Base-by-base conservation (phyloP, 23 tunicate genomes). In the Ciona savignyi region DNA sequence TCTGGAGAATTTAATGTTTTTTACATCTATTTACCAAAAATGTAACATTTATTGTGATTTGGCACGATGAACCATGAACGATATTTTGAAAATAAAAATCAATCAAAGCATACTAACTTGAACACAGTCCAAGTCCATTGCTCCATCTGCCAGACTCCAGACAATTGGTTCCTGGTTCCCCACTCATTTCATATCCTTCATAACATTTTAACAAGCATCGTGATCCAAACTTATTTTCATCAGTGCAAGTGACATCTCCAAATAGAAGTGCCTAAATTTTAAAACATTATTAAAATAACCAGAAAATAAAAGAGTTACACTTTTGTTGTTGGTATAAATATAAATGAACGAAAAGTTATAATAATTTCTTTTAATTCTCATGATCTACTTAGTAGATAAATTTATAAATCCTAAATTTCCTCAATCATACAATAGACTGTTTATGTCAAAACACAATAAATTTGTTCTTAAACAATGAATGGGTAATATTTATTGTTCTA, bases 181-280 rank as follows among this genome's bases (percentile, higher is more conserved):
- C 96, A 33, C 77, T 74, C 29, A 73, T 67, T 34, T 78, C 77
- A 33, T 82, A 78, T 56, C 96, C 96, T 26, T 73, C 70, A 33
- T 34, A 70, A 60, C 96, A 89, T 3, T 66, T 30, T 3, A 89
- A 73, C 19, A 42, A 28, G 64, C 96, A 89, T 30, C 29, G 68
- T 1, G 96, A 89, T 9, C 77, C 81, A 34, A 82, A 75, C 34
- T 73, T 83, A 67, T 89, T 89, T 66, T 80, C 88, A 35, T 77
- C 73, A 22, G 88, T 66, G 74, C 96, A 89, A 30, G 77, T 51
- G 34, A 89, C 80, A 24, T 78, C 77, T 11, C 96, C 96, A n/a
- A 70, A 30, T 23, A 35, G 61, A 15, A 23, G 66, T 1, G 96
- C 96, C 96, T 89, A 35, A n/a, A n/a, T n/a, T n/a, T n/a, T n/a